A percentile compares a stretch with the other conserved stretches of the same genome.
Evolutionary conservation across 2,888 invertebrate species (phyloP).

Genomic region (Panzeria rudis): DNA sequence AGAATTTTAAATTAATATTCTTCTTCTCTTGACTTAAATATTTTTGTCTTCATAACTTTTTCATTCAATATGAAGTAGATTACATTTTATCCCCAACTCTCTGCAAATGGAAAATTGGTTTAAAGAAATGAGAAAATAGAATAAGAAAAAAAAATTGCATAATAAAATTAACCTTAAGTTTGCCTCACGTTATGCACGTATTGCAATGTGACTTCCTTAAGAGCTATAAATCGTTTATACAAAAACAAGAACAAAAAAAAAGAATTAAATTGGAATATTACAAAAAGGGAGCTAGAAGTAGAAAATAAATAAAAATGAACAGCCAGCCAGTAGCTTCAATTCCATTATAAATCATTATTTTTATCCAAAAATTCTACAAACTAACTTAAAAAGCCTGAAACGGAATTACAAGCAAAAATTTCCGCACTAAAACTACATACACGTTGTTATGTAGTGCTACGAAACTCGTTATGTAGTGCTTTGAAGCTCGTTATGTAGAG

Average conservation of each 20-base stretch:
- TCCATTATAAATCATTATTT: slow-evolving; percentile 70
- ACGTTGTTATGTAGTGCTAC: slow-evolving; percentile 13
- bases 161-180: slow-evolving; percentile 70
- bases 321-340: slow-evolving; percentile 61
- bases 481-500: slow-evolving; percentile 17
- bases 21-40: background rate
- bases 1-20: slow-evolving; percentile 51
- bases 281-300: slow-evolving; percentile 23
- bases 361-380: slow-evolving; percentile 52
- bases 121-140: slow-evolving; percentile 15
- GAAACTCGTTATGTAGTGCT: background rate
- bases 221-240: slow-evolving; percentile 62
- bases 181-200: slow-evolving; percentile 70
- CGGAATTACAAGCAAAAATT: slow-evolving; percentile 43
- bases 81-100: slow-evolving; percentile 45
- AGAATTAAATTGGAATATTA: slow-evolving; percentile 50
- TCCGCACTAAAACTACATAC: slow-evolving; percentile 50
- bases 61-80: slow-evolving; percentile 62
- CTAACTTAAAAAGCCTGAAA: slow-evolving; percentile 13
- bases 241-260: background rate
- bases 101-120: slow-evolving; percentile 43
- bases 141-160: slow-evolving; percentile 19
- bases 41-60: slow-evolving; percentile 39
- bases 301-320: slow-evolving; percentile 19
- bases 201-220: slow-evolving; percentile 69